These are phyloP conservation scores for Stichodactyla helianthus DNA, from an alignment of 64 coral and sea anemone genomes.

Conservation along the genomic window DNA sequence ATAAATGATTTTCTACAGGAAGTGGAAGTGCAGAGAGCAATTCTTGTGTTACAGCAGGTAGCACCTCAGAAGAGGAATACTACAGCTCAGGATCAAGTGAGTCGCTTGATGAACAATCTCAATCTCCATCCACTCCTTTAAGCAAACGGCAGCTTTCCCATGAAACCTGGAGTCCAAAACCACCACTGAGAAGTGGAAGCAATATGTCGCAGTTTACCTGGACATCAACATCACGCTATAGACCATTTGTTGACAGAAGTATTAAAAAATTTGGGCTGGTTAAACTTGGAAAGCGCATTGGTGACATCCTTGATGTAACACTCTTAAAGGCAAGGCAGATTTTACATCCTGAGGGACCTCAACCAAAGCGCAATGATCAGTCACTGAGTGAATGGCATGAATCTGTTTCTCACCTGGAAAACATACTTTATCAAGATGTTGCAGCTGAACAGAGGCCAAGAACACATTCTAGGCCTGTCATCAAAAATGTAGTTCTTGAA, in stretches of 20 bases:
- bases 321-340: constrained; percentile 49
- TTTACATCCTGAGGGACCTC: constrained; percentile 19
- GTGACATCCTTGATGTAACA: constrained; percentile 58
- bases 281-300: constrained; percentile 76
- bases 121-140: background rate
- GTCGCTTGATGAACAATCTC: background rate
- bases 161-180: constrained; percentile 30
- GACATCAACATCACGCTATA: constrained; percentile 82
- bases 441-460: constrained; percentile 7
- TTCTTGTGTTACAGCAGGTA: background rate
- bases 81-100: constrained; percentile 17
- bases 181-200: constrained; percentile 37
- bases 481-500: background rate
- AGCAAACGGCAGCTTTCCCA: constrained; percentile 1
- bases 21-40: background rate
- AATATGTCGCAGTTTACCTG: constrained; percentile 52
- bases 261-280: constrained; percentile 96
- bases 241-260: constrained; percentile 88
- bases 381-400: constrained; percentile 27
- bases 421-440: constrained; percentile 20
- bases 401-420: constrained; percentile 38
- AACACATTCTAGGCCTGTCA: background rate
- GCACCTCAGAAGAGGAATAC: background rate
- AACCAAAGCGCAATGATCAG: background rate
- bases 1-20: background rate